Base-by-base conservation (phyloP, 2,797 vertebrate species). In the Cynopterus sphinx region DNA sequence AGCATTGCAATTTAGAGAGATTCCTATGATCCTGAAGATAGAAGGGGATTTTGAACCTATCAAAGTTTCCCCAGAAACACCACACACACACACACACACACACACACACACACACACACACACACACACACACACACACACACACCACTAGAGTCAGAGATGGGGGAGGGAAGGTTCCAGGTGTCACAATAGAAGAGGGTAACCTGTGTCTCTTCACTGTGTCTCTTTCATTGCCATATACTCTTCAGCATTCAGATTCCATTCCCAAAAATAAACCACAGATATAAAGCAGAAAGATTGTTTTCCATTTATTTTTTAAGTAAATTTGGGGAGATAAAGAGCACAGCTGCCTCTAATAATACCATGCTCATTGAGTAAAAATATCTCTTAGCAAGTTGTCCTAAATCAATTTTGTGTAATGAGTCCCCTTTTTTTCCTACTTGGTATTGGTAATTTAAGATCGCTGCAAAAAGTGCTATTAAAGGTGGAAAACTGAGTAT, bases 391-490 rank as follows among this genome's bases (percentile, higher is more conserved):
- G 82, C 61, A 90, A 97, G 73, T 94, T 94, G 77, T 94, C 93
- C 94, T 91, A 70, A 93, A 92, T 96, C 85, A 78, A 81, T 87
- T 93, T 90, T 95, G 96, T 91, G 63, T 61, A 96, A 90, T 95
- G 94, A 97, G 78, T 82, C 65, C 22, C 90, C 75, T 86, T 94
- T 95, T 86, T 67, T 46, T 2, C 91, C 77, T 91, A 79, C 78
- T 95, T 75, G 85, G 85, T 92, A 68, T 71, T 85, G 49, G 74
- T 97, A 93, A 97, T 88, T 96, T 96, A 95, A 97, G 71, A 95
- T 83, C 70, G 74, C 81, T 63, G 53, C 28, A n/a, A 67, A 96
- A 88, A 91, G 26, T n/a, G n/a, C 87, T 88, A 75, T 57, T 63
- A 55, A 93, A 94, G 36, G 63, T 88, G 85, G 53, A 94, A 92